These are phyloP conservation scores for Scleropages formosus DNA, from an alignment of 2,797 vertebrate genomes.

Conservation along the genomic window DNA sequence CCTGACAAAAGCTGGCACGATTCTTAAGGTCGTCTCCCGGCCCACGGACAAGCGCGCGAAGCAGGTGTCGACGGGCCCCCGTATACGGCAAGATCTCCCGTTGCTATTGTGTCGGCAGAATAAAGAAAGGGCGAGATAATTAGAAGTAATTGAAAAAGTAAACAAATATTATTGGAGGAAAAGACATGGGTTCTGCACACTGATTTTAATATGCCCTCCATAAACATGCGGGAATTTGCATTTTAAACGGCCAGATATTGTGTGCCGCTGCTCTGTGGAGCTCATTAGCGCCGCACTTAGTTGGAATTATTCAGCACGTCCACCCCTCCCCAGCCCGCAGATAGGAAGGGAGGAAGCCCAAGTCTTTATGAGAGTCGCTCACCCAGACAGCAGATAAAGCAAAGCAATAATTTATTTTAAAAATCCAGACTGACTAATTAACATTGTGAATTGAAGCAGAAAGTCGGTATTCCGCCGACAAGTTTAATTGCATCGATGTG, in stretches of 20 bases:
- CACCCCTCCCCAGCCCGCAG: slow-evolving; percentile 57
- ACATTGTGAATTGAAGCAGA: slow-evolving; percentile 75
- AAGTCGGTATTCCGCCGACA: slow-evolving; percentile 62
- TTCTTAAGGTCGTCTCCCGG: not conserved
- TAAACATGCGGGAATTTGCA: slow-evolving; percentile 66
- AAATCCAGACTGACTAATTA: slow-evolving; percentile 70
- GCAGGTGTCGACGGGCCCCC: slow-evolving; percentile 10
- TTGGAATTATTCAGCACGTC: slow-evolving; percentile 66
- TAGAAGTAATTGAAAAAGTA: slow-evolving; percentile 34
- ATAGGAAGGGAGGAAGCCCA: slow-evolving; percentile 60
- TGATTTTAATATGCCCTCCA: slow-evolving; percentile 55
- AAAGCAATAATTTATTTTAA: slow-evolving; percentile 65
- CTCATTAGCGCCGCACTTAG: slow-evolving; percentile 70
- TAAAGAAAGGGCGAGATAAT: slow-evolving; percentile 20
- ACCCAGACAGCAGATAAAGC: slow-evolving; percentile 65
- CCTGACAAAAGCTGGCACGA: not conserved
- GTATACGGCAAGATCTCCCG: not conserved
- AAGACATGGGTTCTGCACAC: slow-evolving; percentile 42
- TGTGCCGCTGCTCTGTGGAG: slow-evolving; percentile 62
- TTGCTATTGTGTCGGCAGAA: slow-evolving; percentile 26
- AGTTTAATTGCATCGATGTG: slow-evolving; percentile 64
- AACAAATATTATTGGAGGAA: slow-evolving; percentile 43
- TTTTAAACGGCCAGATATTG: slow-evolving; percentile 67
- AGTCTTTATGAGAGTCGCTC: slow-evolving; percentile 73
- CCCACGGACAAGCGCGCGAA: not conserved